Evolutionary conservation across 1,140 invertebrate genomes (phyloP).

Genomic region (Colletes gigas): DNA sequence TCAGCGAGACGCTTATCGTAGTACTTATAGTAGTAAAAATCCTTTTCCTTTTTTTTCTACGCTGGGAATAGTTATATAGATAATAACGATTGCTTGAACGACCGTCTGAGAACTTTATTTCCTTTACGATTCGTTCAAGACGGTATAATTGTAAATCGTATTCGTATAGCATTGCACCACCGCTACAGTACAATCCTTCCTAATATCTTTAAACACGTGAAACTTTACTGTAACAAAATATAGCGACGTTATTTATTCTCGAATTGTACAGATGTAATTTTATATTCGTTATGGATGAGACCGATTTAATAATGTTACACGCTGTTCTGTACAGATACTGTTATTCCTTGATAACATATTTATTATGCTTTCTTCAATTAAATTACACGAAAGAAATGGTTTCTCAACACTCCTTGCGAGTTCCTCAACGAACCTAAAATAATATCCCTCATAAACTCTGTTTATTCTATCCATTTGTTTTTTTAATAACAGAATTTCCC

Average conservation of each 20-base stretch:
- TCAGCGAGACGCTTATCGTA: conserved; percentile 21
- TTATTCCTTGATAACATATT: conserved; percentile 49
- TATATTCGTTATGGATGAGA: conserved; percentile 21
- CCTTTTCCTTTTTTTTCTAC: conserved; percentile 2
- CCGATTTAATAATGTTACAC: not conserved
- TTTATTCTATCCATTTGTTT: too few relatives aligned
- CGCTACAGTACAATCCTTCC: conserved; percentile 36
- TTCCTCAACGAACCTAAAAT: too few relatives aligned
- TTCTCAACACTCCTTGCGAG: too few relatives aligned
- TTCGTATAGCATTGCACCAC: too few relatives aligned
- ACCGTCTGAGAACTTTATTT: not conserved
- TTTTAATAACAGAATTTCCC: too few relatives aligned
- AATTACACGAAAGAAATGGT: conserved; percentile 15
- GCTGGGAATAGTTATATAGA: conserved; percentile 4
- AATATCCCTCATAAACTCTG: too few relatives aligned
- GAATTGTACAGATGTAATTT: conserved; percentile 52
- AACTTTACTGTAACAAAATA: conserved; percentile 16
- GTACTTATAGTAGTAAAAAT: conserved; percentile 21
- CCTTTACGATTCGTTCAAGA: not conserved
- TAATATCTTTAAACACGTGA: conserved; percentile 34
- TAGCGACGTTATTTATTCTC: conserved; percentile 57
- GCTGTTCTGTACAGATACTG: conserved; percentile 27
- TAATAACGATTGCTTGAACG: not conserved
- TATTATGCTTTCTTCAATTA: conserved; percentile 51
- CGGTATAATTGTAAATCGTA: not conserved